Conservation (phyloP, 92 coral and sea anemone species). For the Desmophyllum pertusum region DNA sequence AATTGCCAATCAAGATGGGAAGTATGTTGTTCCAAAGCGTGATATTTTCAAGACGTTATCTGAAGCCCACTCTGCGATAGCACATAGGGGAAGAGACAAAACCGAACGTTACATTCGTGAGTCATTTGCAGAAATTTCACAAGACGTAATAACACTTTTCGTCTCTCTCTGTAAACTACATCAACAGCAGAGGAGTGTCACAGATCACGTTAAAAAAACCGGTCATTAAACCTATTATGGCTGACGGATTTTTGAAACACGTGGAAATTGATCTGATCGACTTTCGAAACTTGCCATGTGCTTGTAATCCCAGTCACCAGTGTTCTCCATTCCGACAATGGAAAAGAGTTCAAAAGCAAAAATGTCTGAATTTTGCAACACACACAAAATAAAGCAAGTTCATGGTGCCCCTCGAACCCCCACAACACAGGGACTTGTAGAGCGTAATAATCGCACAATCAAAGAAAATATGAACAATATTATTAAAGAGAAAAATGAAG, state of each 20-base stretch:
- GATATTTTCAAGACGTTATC: conserved; percentile 22
- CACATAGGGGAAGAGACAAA: conserved; percentile 54
- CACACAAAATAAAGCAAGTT: conserved; percentile 21
- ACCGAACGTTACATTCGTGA: conserved; percentile 18
- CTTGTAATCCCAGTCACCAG: conserved; percentile 6
- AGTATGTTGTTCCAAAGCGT: conserved; percentile 28
- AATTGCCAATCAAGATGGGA: conserved; percentile 20
- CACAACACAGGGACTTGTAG: conserved; percentile 42
- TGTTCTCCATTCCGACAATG: conserved; percentile 52
- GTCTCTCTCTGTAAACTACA: conserved; percentile 40
- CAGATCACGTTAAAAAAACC: conserved; percentile 33
- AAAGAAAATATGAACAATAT: conserved; percentile 39
- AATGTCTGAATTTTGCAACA: conserved; percentile 20
- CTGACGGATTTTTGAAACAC: conserved; percentile 31
- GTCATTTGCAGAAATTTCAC: conserved; percentile 47
- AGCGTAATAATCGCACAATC: conserved; percentile 23
- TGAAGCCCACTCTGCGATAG: conserved; percentile 40
- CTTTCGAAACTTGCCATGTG: conserved; percentile 24
- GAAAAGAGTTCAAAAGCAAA: conserved; percentile 39
- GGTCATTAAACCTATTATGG: conserved; percentile 32
- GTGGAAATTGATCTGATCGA: conserved; percentile 40
- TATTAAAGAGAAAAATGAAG: neutral
- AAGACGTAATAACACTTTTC: conserved; percentile 41
- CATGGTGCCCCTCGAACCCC: conserved; percentile 49
- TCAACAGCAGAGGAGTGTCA: conserved; percentile 25